Conservation (phyloP, 2,797 vertebrate genomes). For the Lemur catta region DNA sequence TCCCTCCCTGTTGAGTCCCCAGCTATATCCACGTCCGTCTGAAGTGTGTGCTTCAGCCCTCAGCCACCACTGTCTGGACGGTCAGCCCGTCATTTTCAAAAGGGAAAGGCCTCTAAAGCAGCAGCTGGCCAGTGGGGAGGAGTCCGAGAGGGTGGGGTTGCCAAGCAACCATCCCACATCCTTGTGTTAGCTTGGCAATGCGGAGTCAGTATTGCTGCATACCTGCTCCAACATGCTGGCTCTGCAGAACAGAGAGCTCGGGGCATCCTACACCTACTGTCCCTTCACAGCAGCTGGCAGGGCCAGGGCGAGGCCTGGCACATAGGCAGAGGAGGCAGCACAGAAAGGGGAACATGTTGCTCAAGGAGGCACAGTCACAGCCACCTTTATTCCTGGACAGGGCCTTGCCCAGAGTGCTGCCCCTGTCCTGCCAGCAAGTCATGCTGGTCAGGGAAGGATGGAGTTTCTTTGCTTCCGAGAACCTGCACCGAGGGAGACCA, state of each 20-base stretch:
- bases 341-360: neutral
- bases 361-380: rapidly evolving
- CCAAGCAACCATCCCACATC: constrained; percentile 50
- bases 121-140: neutral
- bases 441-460: neutral
- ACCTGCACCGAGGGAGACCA: rapidly evolving
- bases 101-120: constrained; percentile 9
- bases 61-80: neutral
- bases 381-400: neutral
- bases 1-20: neutral
- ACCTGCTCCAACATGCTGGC: neutral
- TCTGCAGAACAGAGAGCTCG: neutral
- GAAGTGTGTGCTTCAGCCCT: neutral
- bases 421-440: neutral
- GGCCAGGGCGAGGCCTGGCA: neutral
- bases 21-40: rapidly evolving
- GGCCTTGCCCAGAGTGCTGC: neutral
- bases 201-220: neutral
- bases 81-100: neutral
- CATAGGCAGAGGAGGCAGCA: neutral
- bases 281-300: neutral
- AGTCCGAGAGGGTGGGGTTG: constrained; percentile 36
- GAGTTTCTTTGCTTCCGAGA: neutral
- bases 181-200: constrained; percentile 60
- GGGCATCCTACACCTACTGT: neutral